Base-by-base conservation (phyloP, 2,888 invertebrate genomes). In the Drosophila colorata region DNA sequence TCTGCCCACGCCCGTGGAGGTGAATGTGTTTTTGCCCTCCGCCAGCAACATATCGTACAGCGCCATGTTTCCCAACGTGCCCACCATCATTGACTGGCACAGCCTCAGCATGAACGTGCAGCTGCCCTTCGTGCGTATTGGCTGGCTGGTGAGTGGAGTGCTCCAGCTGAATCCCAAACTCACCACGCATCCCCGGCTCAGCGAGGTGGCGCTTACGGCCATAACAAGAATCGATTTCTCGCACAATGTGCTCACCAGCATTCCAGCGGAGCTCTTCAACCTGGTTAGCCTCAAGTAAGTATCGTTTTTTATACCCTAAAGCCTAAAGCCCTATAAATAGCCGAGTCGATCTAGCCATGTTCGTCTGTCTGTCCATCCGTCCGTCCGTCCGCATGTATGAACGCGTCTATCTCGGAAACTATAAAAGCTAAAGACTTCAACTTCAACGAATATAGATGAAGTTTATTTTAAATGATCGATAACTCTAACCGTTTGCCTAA, bases 201-300 rank as follows among this genome's bases (percentile, higher is more conserved):
- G 93, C 74, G 94, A 95, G 61, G 94, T 96, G 5, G 95, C 97
- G 0, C 93, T 98, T n/a, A 96, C 96, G 87, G 98, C 98, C 0
- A 95, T 99, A 64, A 99, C 99, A 0, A 94, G 98, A 38, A 93
- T 99, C 25, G 99, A 99, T 92, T 94, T 99, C 41, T 98, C 98
- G 7, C 95, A 96, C 90, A 99, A 99, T 92, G 95, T 95, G 64
- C 93, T 99, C 51, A 94, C 95, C 0, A 93, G 94, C 25, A 92
- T 99, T 78, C 99, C 99, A 0, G 92, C 95, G 0, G 95, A 95
- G 60, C 93, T 99, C 48, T 98, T 99, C 91, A 95, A 96, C 69
- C 93, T 98, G 85, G 94, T 95, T 69, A 98, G 98, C 87, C 93
- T 98, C 44, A 95, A 94, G 93, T 94, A 78, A 88, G 89, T 83